Evolutionary conservation across 2,113 vertebrate genomes (phyloP).

Genomic region (Catharus minimus): DNA sequence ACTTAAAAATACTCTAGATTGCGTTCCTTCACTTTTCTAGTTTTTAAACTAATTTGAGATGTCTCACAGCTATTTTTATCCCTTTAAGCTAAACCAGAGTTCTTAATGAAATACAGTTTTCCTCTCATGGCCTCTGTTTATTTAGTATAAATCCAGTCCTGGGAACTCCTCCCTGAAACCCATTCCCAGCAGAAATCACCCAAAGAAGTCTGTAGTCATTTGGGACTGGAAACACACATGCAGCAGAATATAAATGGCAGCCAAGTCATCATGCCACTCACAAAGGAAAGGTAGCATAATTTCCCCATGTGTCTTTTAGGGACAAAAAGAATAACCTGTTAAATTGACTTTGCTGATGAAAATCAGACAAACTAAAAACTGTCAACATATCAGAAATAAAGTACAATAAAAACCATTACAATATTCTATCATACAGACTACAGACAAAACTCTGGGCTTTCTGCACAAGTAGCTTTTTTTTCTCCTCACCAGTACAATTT

Average conservation of each 20-base stretch:
- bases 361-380: neutral
- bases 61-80: slow-evolving; percentile 31
- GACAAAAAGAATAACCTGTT: neutral
- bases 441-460: neutral
- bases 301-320: neutral
- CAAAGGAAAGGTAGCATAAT: neutral
- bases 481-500: neutral
- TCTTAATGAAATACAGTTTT: slow-evolving; percentile 24
- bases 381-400: neutral
- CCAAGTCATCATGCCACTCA: neutral
- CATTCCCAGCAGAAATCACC: neutral
- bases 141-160: neutral
- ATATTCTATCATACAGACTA: neutral
- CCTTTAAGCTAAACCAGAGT: neutral
- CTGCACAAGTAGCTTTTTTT: neutral
- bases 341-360: neutral
- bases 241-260: neutral
- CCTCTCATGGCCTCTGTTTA: neutral
- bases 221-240: neutral
- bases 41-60: neutral
- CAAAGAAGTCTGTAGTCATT: neutral
- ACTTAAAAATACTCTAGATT: neutral
- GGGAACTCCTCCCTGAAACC: neutral
- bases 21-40: neutral
- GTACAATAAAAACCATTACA: neutral